A percentile compares a stretch with the other conserved stretches of the same genome.
phyloP scores from a whole-genome alignment of 2,888 invertebrate genomes.

The Mythimna pallens region DNA sequence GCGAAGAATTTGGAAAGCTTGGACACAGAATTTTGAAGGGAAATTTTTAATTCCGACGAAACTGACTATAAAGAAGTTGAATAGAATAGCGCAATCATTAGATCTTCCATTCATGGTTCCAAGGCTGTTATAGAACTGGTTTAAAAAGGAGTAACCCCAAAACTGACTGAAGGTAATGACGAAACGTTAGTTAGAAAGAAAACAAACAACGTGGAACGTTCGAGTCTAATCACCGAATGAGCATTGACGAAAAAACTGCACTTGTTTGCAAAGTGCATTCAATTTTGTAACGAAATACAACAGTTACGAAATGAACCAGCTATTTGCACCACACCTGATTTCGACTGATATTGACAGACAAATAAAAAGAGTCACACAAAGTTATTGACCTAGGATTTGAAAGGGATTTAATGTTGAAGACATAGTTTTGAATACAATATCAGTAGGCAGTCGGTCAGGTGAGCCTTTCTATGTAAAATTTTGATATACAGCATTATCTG shows the following conservation, averaged over 20 bases:
- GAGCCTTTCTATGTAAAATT: too few relatives aligned
- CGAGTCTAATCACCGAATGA: neutral
- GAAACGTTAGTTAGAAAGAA: neutral
- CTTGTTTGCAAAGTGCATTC: slow-evolving; percentile 41
- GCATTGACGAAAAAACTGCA: slow-evolving; percentile 36
- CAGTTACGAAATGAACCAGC: slow-evolving; percentile 33
- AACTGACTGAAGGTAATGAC: neutral
- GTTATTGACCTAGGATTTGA: slow-evolving; percentile 18
- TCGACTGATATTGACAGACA: slow-evolving; percentile 12
- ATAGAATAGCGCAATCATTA: neutral
- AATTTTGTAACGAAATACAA: slow-evolving; percentile 28
- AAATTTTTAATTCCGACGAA: neutral
- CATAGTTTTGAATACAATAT: neutral
- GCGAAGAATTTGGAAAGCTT: neutral
- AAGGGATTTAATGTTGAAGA: neutral
- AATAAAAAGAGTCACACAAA: slow-evolving; percentile 24
- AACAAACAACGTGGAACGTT: slow-evolving; percentile 3
- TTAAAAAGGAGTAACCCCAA: neutral
- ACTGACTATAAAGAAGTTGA: neutral
- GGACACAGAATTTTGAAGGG: too few relatives aligned
- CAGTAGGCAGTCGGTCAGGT: too few relatives aligned
- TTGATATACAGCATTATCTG: too few relatives aligned
- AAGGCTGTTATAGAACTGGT: too few relatives aligned
- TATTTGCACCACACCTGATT: slow-evolving; percentile 27
- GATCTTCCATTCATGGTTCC: neutral